phyloP scores from a whole-genome alignment of 2,888 invertebrate genomes.

The Marronus borbonicus region DNA sequence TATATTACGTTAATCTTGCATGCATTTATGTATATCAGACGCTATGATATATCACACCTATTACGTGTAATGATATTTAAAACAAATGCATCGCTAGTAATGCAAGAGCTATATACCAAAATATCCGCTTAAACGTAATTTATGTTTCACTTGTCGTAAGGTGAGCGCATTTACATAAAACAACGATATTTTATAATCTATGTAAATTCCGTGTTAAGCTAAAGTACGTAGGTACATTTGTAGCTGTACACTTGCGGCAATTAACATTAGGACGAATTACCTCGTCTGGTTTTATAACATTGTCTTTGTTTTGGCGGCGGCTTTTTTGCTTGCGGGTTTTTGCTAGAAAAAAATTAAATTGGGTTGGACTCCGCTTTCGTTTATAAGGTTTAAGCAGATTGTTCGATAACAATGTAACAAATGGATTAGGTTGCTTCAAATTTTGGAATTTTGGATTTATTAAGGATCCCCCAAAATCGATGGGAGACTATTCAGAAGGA shows the following conservation, averaged over 20 bases:
- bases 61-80: slow-evolving; percentile 45
- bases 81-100: slow-evolving; percentile 43
- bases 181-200: slow-evolving; percentile 44
- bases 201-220: slow-evolving; percentile 38
- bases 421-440: too few relatives aligned
- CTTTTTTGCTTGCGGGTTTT: too few relatives aligned
- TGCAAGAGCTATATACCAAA: slow-evolving; percentile 34
- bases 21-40: slow-evolving; percentile 16
- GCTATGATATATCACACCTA: slow-evolving; percentile 44
- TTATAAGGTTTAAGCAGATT: too few relatives aligned
- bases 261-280: neutral
- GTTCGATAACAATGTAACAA: too few relatives aligned
- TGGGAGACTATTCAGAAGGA: too few relatives aligned
- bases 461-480: too few relatives aligned
- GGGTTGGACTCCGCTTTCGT: too few relatives aligned
- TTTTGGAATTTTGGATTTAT: too few relatives aligned
- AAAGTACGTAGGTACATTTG: too few relatives aligned
- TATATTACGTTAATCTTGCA: slow-evolving; percentile 21
- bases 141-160: slow-evolving; percentile 33
- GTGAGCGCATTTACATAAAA: slow-evolving; percentile 42
- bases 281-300: neutral
- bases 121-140: slow-evolving; percentile 29
- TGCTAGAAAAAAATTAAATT: too few relatives aligned
- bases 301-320: too few relatives aligned
- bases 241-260: neutral